phyloP scores from a whole-genome alignment of 2,113 vertebrate species.

The Chitala chitala region DNA sequence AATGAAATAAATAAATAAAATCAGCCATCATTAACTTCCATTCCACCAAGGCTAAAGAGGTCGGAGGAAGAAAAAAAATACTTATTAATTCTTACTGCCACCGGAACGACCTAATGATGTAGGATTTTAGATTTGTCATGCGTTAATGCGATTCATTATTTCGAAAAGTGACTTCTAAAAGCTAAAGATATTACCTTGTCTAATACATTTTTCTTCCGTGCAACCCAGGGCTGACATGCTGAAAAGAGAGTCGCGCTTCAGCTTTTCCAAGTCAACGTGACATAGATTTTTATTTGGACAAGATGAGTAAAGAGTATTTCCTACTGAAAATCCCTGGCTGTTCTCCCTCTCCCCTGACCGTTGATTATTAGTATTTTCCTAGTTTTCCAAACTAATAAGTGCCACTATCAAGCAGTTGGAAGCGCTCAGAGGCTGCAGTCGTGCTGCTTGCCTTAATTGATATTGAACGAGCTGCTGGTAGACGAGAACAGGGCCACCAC shows the following conservation, averaged over 20 bases:
- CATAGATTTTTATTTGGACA: neutral
- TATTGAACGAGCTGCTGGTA: slow-evolving; percentile 99
- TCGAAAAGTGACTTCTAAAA: slow-evolving; percentile 64
- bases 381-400: slow-evolving; percentile 99
- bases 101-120: slow-evolving; percentile 72
- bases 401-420: slow-evolving; percentile 83
- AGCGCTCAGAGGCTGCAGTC: slow-evolving; percentile 83
- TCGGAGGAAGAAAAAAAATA: slow-evolving; percentile 57
- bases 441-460: slow-evolving; percentile 96
- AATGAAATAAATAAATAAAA: slow-evolving; percentile 84
- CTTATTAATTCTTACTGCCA: slow-evolving; percentile 71
- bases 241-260: slow-evolving; percentile 24
- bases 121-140: slow-evolving; percentile 69
- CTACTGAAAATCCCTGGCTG: slow-evolving; percentile 34
- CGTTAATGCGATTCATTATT: slow-evolving; percentile 76
- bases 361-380: slow-evolving; percentile 99
- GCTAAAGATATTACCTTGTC: slow-evolving; percentile 63
- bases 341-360: slow-evolving; percentile 49
- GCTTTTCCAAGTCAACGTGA: slow-evolving; percentile 16
- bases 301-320: slow-evolving; percentile 24
- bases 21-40: slow-evolving; percentile 78
- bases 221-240: slow-evolving; percentile 38
- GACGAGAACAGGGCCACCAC: slow-evolving; percentile 96
- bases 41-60: slow-evolving; percentile 71
- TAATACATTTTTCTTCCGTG: slow-evolving; percentile 56